Evolutionary conservation across 2,113 vertebrate species (phyloP).

Genomic region (Phrynosoma blainvillii): DNA sequence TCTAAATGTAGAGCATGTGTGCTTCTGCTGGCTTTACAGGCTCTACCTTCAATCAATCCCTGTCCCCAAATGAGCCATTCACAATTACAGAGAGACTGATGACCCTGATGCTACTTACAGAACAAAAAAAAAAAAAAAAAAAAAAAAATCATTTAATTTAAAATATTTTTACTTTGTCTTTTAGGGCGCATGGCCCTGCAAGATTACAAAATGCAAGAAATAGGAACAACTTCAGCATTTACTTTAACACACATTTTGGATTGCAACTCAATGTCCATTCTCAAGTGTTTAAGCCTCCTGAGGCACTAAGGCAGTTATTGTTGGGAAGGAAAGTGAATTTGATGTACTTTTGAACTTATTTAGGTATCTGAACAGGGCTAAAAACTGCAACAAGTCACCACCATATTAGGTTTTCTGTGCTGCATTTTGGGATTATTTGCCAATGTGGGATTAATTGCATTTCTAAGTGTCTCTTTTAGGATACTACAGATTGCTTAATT

Average conservation of each 20-base stretch:
- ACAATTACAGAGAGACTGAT: not conserved
- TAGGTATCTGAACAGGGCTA: not conserved
- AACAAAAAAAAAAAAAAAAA: not conserved
- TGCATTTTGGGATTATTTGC: not conserved
- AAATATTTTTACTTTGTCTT: too few relatives aligned
- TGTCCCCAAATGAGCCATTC: not conserved
- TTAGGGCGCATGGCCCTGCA: too few relatives aligned
- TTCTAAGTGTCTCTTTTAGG: not conserved
- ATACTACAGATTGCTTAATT: not conserved
- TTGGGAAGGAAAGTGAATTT: not conserved
- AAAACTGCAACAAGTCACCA: not conserved
- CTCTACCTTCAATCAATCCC: not conserved
- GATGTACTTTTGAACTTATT: not conserved
- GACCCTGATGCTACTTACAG: too few relatives aligned
- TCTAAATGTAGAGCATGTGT: not conserved
- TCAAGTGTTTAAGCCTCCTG: not conserved
- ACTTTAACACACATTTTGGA: not conserved
- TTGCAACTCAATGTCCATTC: not conserved
- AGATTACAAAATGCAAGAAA: too few relatives aligned
- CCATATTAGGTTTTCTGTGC: not conserved
- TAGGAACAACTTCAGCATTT: not conserved
- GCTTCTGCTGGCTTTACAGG: not conserved
- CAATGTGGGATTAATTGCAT: fast-evolving
- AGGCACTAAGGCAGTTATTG: not conserved
- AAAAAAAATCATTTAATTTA: too few relatives aligned